Percentiles rank a stretch among this genome's conserved stretches.
These are phyloP conservation scores for Drosophila jambulina DNA, from an alignment of 1,140 invertebrate genomes.

Conservation along the genomic window DNA sequence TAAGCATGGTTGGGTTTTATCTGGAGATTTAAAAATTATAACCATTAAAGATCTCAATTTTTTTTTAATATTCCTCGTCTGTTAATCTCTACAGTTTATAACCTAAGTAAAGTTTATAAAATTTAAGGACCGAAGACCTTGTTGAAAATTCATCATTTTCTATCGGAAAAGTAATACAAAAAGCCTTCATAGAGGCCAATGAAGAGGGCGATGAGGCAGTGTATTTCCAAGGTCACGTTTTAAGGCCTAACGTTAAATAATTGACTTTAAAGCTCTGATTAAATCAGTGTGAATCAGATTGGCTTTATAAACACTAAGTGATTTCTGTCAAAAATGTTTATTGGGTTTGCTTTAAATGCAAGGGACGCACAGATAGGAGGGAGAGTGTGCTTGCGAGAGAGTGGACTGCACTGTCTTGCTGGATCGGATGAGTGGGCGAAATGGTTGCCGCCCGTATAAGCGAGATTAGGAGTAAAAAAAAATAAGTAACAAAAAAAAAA, in stretches of 20 bases:
- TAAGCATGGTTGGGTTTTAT: no score
- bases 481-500: not conserved
- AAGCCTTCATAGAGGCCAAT: not conserved
- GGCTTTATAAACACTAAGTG: conserved; percentile 61
- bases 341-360: conserved; percentile 67
- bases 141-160: accelerated
- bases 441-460: not conserved
- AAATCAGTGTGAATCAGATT: conserved; percentile 7
- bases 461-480: not conserved
- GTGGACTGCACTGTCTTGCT: conserved; percentile 23
- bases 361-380: not conserved
- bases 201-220: not conserved
- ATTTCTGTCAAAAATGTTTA: conserved; percentile 56
- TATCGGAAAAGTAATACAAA: not conserved
- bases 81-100: no score
- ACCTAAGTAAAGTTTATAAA: no score
- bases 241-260: not conserved
- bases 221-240: not conserved
- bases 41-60: no score
- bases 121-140: no score
- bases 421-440: not conserved
- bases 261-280: no score
- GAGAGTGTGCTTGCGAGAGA: conserved; percentile 25
- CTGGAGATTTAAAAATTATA: no score
- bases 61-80: no score